Evolutionary conservation across 2,888 invertebrate species (phyloP).

Genomic region (Eristalis tenax): DNA sequence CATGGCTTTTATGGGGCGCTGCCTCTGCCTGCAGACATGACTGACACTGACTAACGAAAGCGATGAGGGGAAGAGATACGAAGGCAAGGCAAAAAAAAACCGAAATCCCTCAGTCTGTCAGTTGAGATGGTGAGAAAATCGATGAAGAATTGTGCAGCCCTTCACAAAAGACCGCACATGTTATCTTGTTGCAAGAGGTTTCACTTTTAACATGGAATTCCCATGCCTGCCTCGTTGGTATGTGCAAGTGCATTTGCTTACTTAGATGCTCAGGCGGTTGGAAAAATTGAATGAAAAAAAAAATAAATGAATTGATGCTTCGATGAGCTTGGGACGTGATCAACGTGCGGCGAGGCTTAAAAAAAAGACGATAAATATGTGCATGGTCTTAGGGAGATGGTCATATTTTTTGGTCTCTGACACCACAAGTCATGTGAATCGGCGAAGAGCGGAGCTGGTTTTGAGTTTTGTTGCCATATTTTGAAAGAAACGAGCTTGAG

Average conservation of each 20-base stretch:
- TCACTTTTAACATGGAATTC: conserved; percentile 43
- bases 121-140: conserved; percentile 62
- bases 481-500: background rate
- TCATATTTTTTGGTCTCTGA: background rate
- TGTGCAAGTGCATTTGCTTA: conserved; percentile 60
- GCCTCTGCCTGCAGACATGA: conserved; percentile 14
- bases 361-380: conserved; percentile 23
- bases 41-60: background rate
- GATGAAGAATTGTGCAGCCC: conserved; percentile 69
- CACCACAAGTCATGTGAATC: background rate
- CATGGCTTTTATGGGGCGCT: conserved; percentile 46
- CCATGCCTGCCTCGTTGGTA: background rate
- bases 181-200: conserved; percentile 61
- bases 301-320: conserved; percentile 35
- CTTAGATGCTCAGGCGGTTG: conserved; percentile 29
- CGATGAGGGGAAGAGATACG: background rate
- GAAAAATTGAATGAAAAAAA: background rate
- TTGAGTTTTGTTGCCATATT: background rate
- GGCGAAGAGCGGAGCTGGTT: background rate
- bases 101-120: conserved; percentile 26
- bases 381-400: background rate
- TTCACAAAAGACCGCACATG: conserved; percentile 70
- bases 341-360: conserved; percentile 15
- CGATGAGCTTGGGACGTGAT: conserved; percentile 48
- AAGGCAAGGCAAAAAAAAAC: background rate